Percentiles rank a stretch among this genome's conserved stretches.
Conservation (phyloP, 2,797 vertebrate genomes). For the Xiphophorus birchmanni region DNA sequence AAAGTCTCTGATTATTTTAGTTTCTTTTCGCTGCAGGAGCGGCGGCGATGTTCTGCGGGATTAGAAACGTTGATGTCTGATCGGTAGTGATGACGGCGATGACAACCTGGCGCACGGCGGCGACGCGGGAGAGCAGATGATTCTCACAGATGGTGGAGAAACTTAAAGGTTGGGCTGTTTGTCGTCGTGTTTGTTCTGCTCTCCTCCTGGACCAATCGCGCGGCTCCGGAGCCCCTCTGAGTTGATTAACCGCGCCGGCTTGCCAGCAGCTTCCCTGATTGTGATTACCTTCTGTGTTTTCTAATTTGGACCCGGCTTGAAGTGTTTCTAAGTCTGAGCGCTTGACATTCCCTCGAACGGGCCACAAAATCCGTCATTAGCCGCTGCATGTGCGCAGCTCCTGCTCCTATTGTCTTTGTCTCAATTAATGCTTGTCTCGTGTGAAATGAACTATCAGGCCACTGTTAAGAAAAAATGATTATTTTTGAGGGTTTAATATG, state of each 20-base stretch:
- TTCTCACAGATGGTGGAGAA: constrained; percentile 69
- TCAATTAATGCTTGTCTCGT: constrained; percentile 72
- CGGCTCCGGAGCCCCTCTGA: constrained; percentile 33
- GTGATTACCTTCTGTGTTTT: constrained; percentile 64
- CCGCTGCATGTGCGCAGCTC: constrained; percentile 37
- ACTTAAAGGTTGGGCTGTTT: constrained; percentile 58
- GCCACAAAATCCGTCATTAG: constrained; percentile 57
- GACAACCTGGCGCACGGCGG: constrained; percentile 42
- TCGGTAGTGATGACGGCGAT: constrained; percentile 59
- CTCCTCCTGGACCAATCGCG: constrained; percentile 49
- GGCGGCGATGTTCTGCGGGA: background rate
- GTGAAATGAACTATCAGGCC: constrained; percentile 68
- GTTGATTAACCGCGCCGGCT: constrained; percentile 55
- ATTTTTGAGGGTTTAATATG: no score
- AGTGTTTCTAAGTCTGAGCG: constrained; percentile 33
- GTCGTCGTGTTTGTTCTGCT: constrained; percentile 46
- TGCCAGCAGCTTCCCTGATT: constrained; percentile 44
- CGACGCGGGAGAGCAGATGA: constrained; percentile 58
- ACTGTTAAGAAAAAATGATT: no score
- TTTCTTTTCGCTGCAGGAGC: constrained; percentile 27
- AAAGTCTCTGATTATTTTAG: no score
- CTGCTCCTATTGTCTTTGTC: constrained; percentile 70
- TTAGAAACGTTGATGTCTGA: background rate
- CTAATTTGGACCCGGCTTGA: constrained; percentile 61
- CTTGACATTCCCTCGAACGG: constrained; percentile 47